Conservation (phyloP, 2,113 vertebrate genomes). For the Narcine bancroftii region DNA sequence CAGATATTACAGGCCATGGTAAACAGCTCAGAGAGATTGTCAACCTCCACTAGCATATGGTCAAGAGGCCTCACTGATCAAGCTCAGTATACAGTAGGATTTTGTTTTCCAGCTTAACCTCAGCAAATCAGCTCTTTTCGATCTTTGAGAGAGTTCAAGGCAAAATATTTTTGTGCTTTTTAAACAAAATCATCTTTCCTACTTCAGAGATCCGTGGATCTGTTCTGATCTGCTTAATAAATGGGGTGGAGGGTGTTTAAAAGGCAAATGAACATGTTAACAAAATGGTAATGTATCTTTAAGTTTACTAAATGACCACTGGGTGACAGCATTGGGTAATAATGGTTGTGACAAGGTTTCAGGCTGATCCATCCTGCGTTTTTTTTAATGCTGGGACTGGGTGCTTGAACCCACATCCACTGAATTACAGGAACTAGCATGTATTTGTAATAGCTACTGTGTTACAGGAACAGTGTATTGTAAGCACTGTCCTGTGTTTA, state of each 20-base stretch:
- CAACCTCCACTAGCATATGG: background rate
- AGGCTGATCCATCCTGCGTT: background rate
- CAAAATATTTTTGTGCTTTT: background rate
- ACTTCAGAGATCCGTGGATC: too few species aligned
- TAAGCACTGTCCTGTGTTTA: background rate
- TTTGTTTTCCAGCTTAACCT: background rate
- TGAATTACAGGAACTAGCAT: background rate
- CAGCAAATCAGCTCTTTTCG: background rate
- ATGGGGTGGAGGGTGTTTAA: background rate
- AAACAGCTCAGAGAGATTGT: background rate
- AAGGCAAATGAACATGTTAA: background rate
- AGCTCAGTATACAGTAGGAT: background rate
- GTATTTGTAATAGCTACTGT: background rate
- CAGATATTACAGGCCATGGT: background rate
- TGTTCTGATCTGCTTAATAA: background rate
- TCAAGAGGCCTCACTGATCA: background rate
- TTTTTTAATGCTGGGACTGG: background rate
- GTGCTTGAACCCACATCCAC: background rate
- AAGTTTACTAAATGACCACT: background rate
- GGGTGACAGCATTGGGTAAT: background rate
- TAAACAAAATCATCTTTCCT: background rate
- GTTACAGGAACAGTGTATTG: background rate
- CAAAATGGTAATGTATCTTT: background rate
- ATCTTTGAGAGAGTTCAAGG: background rate
- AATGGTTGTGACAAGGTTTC: background rate